Evolutionary conservation across 2,113 vertebrate species (phyloP), one percentile per base, ranked within the genome.

Genomic region (Epinephelus cyanopodus): DNA sequence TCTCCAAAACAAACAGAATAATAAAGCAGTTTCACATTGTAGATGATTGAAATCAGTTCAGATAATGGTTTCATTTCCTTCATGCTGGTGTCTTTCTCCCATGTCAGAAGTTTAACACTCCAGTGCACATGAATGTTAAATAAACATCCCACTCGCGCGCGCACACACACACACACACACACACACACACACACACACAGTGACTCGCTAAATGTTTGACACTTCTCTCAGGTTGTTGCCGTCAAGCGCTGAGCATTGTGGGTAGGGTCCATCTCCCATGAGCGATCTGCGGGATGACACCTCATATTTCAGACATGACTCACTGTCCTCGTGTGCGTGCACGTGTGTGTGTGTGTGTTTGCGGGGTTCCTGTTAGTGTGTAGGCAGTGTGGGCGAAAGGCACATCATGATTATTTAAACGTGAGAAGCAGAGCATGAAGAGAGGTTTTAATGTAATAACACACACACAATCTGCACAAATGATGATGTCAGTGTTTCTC

Each of bases 241-340:
- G 62, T 80, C 58, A 48, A 33, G 17, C 8, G 3, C 62, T 27
- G 19, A 74, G 75, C 75, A 12, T 82, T 74, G 47, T 80, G 81
- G 87, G 87, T 50, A 74, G 6, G 21, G 72, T 77, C 61, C 68
- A 66, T 63, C 60, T 75, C 71, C 63, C 64, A 52, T 54, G 81
- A 84, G 65, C 0, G 39, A 76, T 29, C 69, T 58, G 68, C 13
- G 13, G 21, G 17, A 87, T 74, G 74, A 76, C 79, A 71, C 64
- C 57, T 82, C 85, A 78, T 81, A 58, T 65, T 89, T 89, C 62
- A 58, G 7, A 29, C 61, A 63, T 90, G 75, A 92, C 61, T 92
- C 87, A 87, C 79, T 12, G 9, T 25, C 0, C 53, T 45, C 60
- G 65, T 81, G 71, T 72, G 50, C 68, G 72, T 63, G 62, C 60